Conservation (phyloP, 1,140 invertebrate species). For the Cataglyphis hispanica region DNA sequence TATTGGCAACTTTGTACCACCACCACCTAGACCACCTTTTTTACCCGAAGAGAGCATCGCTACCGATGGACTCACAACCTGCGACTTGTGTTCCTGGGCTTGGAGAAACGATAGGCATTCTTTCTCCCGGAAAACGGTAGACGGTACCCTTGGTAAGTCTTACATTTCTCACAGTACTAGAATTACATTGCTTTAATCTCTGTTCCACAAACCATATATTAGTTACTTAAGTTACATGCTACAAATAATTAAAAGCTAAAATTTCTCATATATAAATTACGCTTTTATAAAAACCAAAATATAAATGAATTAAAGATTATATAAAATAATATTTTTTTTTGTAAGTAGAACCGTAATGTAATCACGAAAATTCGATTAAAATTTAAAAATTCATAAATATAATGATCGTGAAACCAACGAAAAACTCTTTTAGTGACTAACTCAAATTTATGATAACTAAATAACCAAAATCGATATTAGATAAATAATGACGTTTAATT, state of each 20-base stretch:
- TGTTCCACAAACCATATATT: neutral
- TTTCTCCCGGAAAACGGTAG: constrained; percentile 79
- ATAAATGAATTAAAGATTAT: neutral
- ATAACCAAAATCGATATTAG: neutral
- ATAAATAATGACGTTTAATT: constrained; percentile 10
- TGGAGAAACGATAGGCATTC: constrained; percentile 85
- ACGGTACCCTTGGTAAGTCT: constrained; percentile 84
- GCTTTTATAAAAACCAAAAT: neutral
- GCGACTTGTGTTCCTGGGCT: constrained; percentile 91
- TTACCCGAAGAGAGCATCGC: constrained; percentile 88
- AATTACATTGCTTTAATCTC: neutral
- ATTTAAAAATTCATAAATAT: neutral
- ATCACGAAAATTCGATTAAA: neutral
- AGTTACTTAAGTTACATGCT: neutral
- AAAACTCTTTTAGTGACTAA: neutral
- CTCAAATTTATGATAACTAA: neutral
- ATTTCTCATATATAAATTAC: neutral
- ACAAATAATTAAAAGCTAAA: neutral
- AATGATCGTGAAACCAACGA: neutral
- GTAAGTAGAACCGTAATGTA: neutral
- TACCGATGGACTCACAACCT: constrained; percentile 90
- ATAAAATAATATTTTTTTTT: constrained; percentile 22
- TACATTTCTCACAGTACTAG: neutral
- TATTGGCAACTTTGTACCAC: constrained; percentile 89
- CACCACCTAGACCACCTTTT: constrained; percentile 89